phyloP scores from a whole-genome alignment of 2,797 vertebrate species.

The Cossypha caffra region DNA sequence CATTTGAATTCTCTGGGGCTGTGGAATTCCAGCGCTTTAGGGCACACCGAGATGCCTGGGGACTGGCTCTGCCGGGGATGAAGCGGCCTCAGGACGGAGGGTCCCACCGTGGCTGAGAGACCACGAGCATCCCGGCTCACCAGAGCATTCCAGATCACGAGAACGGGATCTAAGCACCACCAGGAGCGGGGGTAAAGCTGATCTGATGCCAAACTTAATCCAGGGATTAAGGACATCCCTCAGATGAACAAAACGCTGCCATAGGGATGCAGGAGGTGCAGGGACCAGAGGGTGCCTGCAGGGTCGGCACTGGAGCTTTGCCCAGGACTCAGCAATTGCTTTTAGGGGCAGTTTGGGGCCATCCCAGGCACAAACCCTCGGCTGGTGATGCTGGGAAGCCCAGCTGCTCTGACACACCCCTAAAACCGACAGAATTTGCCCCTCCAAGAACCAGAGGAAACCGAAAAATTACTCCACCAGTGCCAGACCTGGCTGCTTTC shows the following conservation, averaged over 20 bases:
- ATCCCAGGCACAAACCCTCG: background rate
- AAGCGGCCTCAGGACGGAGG: background rate
- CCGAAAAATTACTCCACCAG: background rate
- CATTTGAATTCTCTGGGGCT: fast-evolving
- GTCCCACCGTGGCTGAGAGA: fast-evolving
- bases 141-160: fast-evolving
- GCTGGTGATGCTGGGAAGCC: too few species aligned
- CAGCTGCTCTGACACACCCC: background rate
- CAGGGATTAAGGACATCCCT: background rate
- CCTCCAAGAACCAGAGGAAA: background rate
- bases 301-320: background rate
- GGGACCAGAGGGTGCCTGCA: background rate
- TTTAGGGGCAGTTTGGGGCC: background rate
- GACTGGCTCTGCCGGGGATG: background rate
- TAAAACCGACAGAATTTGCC: background rate
- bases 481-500: fast-evolving
- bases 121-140: fast-evolving
- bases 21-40: background rate
- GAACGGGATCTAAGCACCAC: background rate
- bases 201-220: background rate
- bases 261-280: fast-evolving
- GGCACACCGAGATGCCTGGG: background rate
- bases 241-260: background rate
- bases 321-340: background rate
- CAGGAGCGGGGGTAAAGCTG: background rate